Base-by-base conservation (phyloP, 2,113 vertebrate genomes). In the Romanogobio albipinnatus region DNA sequence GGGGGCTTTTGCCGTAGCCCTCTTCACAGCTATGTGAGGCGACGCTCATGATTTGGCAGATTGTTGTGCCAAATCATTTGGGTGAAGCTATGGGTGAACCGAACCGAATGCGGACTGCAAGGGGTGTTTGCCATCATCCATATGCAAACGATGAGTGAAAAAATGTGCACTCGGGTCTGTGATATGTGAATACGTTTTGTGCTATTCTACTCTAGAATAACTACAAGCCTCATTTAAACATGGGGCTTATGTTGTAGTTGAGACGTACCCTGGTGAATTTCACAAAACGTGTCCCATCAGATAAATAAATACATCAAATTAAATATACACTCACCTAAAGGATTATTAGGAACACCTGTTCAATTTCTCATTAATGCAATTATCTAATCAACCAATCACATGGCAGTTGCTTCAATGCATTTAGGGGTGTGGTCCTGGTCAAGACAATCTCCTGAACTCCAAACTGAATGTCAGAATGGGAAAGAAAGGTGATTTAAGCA, bases 11-110 rank as follows among this genome's bases (percentile, higher is more conserved):
- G 14, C 5, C 26, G 29, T 17, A 15, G 11, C 64, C 14, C 10
- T 68, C 47, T 68, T 61, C 82, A 74, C 76, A 80, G 81, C 86
- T 79, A 76, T 84, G 76, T 45, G 49, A 84, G 51, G 76, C 70
- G 45, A 62, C 39, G 13, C 70, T 84, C 58, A 66, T n/a, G 66
- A 58, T 87, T 81, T 81, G 77, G 70, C 82, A 81, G 71, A 68
- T 33, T 82, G 36, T 45, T 5, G 49, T 68, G n/a, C 77, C 86
- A 87, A 87, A 84, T 76, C 47, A 13, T 84, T 82, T 87, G 47
- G 13, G 33, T 51, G 76, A 78, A 58, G 47, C 76, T 33, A 33
- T 75, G 39, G 77, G 62, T 70, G 64, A 61, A 86, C 70, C 58
- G 39, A 51, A 51, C 49, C 14, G 29, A 84, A 64, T 81, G 51